Base-by-base conservation (phyloP, 2,888 invertebrate species). In the Acrobasis suavella region DNA sequence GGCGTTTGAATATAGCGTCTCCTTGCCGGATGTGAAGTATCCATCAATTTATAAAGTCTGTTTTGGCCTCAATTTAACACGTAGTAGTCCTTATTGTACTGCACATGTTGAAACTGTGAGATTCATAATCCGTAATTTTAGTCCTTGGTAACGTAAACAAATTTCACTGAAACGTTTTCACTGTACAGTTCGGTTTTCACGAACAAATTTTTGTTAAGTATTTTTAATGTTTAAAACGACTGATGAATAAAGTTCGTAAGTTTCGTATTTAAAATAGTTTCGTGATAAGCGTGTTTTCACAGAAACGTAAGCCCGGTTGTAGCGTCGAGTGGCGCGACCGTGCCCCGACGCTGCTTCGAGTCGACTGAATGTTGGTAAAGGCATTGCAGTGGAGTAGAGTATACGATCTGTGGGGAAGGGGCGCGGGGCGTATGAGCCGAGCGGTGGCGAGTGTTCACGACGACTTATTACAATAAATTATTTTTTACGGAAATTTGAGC, bases 381-480 rank as follows among this genome's bases (percentile, higher is more conserved):
- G 83, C 85, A 88, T 85, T 89, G 89, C 89, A 88, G 88, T 85
- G 80, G 85, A 83, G 87, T 85, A 80, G 85, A 84, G 85, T 91
- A 83, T 86, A 86, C 85, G 81, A 74, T 83, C 75, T 75, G 81
- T 74, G 84, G 85, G 81, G 82, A 69, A 76, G 74, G 82, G 82
- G 85, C 72, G 85, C 77, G 85, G 83, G 85, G 78, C 78, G 80
- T 87, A 85, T 83, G 86, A 83, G 81, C 89, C 92, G 93, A 93
- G 83, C 81, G 80, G 86, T 85, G 87, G 89, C 93, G 92, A 92
- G 85, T 85, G 86, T 83, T 85, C 88, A 87, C 93, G 92, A 91
- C 80, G 86, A 86, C 87, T 89, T 90, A 91, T 90, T 90, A 91
- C 86, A 91, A 90, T 89, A 91, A 90, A 90, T 91, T 87, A 87